Base-by-base conservation (phyloP, 2,113 vertebrate genomes). In the Hippoglossus stenolepis region DNA sequence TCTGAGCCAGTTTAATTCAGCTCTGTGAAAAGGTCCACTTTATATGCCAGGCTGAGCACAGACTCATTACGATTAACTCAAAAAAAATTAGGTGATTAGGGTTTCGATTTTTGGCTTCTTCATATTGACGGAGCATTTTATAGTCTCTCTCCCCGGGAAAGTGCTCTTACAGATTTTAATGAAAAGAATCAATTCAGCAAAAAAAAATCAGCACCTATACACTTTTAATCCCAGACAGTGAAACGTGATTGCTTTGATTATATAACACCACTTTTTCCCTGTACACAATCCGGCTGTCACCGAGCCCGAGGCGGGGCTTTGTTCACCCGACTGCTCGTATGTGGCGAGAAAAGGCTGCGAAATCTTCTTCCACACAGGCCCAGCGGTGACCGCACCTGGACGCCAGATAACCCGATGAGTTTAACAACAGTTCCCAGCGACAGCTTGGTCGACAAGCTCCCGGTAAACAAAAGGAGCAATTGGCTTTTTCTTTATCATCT, bases 301-400 rank as follows among this genome's bases (percentile, higher is more conserved):
- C 21, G 17, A 31, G 77, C 79, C 79, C 4, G 66, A 67, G 70
- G 85, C 83, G 18, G 12, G 1, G 51, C 72, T 75, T 60, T 70
- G 78, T 69, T 84, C 74, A 74, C 67, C 40, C 28, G 53, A 73
- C 72, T 63, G 74, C 70, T 51, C 68, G 79, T 90, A 73, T 88
- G 79, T 79, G 75, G 82, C 75, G 4, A 26, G 74, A 84, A 65
- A 73, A 73, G 77, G 31, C 78, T 57, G 81, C 81, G 79, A 88
- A 87, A 84, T 80, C 67, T 49, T 87, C 81, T 56, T 80, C 88
- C 69, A 59, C 77, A 58, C 26, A 56, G 64, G 24, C 53, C 65
- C 14, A 1, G 23, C 11, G 40, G 67, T 69, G 75, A 86, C 77
- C 67, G 62, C 90, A 90, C 86, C 90, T 90, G 84, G 72, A 76